phyloP scores from a whole-genome alignment of 2,797 vertebrate species.

The Syndactyla subalaris region DNA sequence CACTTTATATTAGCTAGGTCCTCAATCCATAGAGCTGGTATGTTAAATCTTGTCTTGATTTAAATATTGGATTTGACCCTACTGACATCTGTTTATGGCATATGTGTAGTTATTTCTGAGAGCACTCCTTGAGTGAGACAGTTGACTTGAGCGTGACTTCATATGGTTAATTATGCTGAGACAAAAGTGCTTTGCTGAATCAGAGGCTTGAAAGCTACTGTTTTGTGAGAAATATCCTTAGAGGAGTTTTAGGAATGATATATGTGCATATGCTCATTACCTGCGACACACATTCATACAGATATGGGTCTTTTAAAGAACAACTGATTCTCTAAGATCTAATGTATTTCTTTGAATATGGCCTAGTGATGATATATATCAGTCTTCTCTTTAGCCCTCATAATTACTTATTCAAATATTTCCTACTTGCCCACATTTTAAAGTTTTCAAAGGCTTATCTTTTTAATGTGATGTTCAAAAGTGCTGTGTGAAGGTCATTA shows the following conservation, averaged over 20 bases:
- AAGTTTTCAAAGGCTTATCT: slow-evolving; percentile 73
- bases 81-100: background rate
- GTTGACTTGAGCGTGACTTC: background rate
- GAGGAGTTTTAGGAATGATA: background rate
- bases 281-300: background rate
- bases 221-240: background rate
- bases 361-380: slow-evolving; percentile 20
- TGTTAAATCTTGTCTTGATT: background rate
- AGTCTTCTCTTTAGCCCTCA: slow-evolving; percentile 33
- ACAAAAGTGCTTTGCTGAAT: slow-evolving; percentile 5
- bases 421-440: slow-evolving; percentile 62
- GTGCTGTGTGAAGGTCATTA: slow-evolving; percentile 69
- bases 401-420: slow-evolving; percentile 75
- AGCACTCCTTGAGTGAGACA: background rate
- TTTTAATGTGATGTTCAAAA: slow-evolving; percentile 73
- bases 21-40: background rate
- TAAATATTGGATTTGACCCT: background rate
- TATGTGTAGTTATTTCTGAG: background rate
- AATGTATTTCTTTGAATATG: slow-evolving; percentile 6
- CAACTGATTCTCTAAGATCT: background rate
- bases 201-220: background rate
- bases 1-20: background rate
- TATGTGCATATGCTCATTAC: background rate
- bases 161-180: background rate
- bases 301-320: background rate